These are phyloP conservation scores for Suncus etruscus DNA, from an alignment of 2,113 vertebrate species.

Conservation along the genomic window DNA sequence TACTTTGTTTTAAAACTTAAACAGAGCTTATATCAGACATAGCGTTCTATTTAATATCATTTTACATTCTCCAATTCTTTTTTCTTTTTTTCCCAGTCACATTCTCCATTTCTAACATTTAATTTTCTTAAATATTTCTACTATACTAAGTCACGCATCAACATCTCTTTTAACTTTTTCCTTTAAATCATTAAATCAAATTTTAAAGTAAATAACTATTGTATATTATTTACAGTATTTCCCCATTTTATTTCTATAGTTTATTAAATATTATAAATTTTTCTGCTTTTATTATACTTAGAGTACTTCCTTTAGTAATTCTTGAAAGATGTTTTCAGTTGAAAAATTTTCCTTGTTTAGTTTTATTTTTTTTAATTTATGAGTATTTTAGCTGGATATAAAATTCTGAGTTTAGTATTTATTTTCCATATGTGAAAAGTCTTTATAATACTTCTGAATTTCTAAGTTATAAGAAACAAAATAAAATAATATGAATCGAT, in stretches of 20 bases:
- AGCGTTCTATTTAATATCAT: neutral
- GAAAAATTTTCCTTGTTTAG: neutral
- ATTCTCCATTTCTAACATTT: neutral
- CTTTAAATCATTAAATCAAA: constrained; percentile 7
- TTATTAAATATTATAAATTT: neutral
- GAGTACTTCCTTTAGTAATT: neutral
- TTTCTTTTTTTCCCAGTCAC: neutral
- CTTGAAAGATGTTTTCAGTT: neutral
- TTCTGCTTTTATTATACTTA: neutral
- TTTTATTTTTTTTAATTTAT: constrained; percentile 6
- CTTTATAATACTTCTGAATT: neutral
- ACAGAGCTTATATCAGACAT: neutral
- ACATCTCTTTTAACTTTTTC: constrained; percentile 23
- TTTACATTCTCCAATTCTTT: neutral
- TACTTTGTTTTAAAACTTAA: neutral
- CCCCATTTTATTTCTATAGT: neutral
- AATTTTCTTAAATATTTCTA: neutral
- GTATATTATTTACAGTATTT: neutral
- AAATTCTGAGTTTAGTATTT: constrained; percentile 18
- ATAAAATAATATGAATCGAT: neutral
- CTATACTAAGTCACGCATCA: neutral
- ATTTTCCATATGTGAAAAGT: neutral
- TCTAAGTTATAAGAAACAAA: constrained; percentile 30
- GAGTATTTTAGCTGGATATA: constrained; percentile 57
- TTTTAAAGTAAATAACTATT: neutral